These are phyloP conservation scores for Ecliptopera silaceata DNA, from an alignment of 2,888 invertebrate genomes.

Conservation along the genomic window DNA sequence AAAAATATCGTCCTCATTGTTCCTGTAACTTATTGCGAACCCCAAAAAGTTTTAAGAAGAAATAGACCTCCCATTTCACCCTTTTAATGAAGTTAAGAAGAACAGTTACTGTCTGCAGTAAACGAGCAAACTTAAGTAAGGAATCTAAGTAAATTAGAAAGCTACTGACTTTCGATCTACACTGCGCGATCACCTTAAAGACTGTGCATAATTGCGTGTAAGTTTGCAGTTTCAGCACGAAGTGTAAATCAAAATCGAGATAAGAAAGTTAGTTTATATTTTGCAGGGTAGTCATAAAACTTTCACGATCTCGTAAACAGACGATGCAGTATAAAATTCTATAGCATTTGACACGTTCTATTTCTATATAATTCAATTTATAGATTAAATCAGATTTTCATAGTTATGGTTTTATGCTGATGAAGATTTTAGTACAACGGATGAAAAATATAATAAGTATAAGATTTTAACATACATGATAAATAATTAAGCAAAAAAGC, in stretches of 20 bases:
- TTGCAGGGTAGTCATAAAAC: conserved; percentile 2
- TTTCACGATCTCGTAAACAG: conserved; percentile 8
- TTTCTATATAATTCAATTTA: not conserved
- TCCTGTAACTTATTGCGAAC: not conserved
- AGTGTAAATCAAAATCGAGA: too few species aligned
- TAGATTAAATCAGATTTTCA: not conserved
- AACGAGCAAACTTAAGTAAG: conserved; percentile 19
- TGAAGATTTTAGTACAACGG: not conserved
- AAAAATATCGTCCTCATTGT: not conserved
- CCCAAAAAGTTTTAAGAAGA: conserved; percentile 8
- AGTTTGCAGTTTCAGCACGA: too few species aligned
- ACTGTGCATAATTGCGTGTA: too few species aligned
- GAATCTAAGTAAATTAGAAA: too few species aligned
- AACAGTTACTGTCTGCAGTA: conserved; percentile 17
- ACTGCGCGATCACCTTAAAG: too few species aligned
- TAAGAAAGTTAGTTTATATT: too few species aligned
- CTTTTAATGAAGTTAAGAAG: conserved; percentile 20
- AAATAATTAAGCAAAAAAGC: too few species aligned
- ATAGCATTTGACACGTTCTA: not conserved
- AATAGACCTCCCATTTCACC: conserved; percentile 12
- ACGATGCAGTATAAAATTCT: conserved; percentile 1
- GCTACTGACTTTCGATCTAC: too few species aligned
- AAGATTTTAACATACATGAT: too few species aligned
- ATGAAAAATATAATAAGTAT: too few species aligned
- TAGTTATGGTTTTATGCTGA: not conserved